Evolutionary conservation across 2,113 vertebrate species (phyloP).

Genomic region (Parus major): DNA sequence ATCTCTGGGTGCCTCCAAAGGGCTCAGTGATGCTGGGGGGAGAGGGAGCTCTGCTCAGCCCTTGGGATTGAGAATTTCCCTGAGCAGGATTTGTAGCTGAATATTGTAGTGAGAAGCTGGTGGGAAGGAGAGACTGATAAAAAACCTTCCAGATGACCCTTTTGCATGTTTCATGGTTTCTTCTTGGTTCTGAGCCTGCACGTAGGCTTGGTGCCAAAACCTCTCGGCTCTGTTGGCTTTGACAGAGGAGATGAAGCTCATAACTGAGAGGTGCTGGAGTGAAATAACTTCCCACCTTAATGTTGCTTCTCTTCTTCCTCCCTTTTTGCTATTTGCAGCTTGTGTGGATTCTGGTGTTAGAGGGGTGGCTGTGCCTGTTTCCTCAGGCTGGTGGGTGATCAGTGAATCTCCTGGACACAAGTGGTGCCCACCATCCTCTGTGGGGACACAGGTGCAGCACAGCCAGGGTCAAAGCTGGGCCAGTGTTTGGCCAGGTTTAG

Average conservation of each 20-base stretch:
- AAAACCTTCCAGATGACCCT: not conserved
- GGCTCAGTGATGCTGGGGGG: not conserved
- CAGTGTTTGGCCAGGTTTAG: not conserved
- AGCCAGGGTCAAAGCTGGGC: not conserved
- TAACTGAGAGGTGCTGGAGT: not conserved
- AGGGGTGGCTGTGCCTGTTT: not conserved
- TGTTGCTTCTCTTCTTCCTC: not conserved
- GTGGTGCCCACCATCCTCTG: accelerated
- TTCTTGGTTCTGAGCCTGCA: not conserved
- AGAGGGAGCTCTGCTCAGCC: not conserved
- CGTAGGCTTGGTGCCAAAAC: not conserved
- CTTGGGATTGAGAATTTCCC: accelerated
- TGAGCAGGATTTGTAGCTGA: not conserved
- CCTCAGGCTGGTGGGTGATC: not conserved
- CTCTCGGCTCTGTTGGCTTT: not conserved
- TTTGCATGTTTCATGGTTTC: not conserved
- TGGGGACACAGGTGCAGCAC: not conserved
- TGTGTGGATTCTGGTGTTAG: not conserved
- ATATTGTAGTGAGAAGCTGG: not conserved
- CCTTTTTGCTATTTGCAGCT: not conserved
- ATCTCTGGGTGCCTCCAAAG: not conserved
- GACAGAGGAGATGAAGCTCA: not conserved
- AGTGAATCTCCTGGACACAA: not conserved
- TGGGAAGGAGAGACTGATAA: not conserved
- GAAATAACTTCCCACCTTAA: not conserved